Evolutionary conservation across 2,797 vertebrate species (phyloP).

Genomic region (Lates japonicus): DNA sequence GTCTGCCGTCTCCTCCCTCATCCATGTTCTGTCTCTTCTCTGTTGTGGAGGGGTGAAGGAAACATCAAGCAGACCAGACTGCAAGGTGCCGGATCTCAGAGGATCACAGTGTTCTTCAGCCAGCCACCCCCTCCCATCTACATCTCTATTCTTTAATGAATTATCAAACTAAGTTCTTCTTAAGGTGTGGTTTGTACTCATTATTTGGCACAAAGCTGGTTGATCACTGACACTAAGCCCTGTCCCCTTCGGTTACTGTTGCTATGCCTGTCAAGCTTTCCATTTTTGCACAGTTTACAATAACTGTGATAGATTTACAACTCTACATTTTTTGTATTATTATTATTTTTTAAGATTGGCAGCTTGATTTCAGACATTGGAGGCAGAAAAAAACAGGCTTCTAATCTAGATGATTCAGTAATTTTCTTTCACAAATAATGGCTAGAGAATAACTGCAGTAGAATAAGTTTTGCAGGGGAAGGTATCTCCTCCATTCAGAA

Average conservation of each 20-base stretch:
- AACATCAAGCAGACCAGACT: conserved; percentile 47
- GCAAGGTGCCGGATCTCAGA: conserved; percentile 33
- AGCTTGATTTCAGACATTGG: not conserved
- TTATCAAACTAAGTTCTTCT: conserved; percentile 13
- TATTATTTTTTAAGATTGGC: not conserved
- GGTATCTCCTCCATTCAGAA: too few relatives aligned
- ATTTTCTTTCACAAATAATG: too few relatives aligned
- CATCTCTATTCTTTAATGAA: conserved; percentile 32
- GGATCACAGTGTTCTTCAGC: conserved; percentile 26
- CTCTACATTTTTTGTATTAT: not conserved
- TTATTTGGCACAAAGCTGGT: conserved; percentile 17
- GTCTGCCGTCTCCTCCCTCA: not conserved
- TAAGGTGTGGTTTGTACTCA: conserved; percentile 25
- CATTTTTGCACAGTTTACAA: not conserved
- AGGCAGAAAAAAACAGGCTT: not conserved
- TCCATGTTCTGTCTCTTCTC: conserved; percentile 36
- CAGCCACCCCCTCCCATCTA: not conserved
- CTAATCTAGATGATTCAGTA: not conserved
- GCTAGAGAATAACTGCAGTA: too few relatives aligned
- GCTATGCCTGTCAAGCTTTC: conserved; percentile 1
- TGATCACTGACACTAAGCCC: conserved; percentile 11
- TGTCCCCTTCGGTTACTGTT: not conserved
- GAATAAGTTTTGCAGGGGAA: too few relatives aligned
- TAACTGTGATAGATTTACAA: not conserved
- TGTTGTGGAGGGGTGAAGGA: conserved; percentile 37